phyloP scores from a whole-genome alignment of 2,888 invertebrate species.

The Eueremaeus valkanovi region DNA sequence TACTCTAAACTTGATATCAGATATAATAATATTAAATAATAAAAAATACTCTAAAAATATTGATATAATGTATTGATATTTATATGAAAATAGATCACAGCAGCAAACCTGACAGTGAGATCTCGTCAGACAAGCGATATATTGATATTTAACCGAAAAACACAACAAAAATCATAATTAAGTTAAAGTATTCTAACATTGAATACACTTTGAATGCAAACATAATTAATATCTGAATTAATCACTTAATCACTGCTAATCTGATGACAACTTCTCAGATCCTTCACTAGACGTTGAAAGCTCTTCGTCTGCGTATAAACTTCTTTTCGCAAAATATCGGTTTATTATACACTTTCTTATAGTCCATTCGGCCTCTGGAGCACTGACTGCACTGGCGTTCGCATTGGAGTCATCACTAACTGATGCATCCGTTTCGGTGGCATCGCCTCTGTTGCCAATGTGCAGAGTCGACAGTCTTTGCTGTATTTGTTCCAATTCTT shows the following conservation, averaged over 20 bases:
- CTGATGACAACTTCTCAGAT: constrained; percentile 32
- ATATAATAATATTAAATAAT: background rate
- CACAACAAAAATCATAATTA: too few species aligned
- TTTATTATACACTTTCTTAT: constrained; percentile 9
- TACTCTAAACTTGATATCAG: background rate
- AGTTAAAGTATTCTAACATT: too few species aligned
- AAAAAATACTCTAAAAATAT: too few species aligned
- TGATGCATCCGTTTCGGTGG: background rate
- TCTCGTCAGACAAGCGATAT: background rate
- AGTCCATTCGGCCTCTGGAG: background rate
- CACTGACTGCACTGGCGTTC: background rate
- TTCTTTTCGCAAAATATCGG: background rate
- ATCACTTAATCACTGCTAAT: background rate
- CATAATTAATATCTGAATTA: background rate
- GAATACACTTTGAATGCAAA: too few species aligned
- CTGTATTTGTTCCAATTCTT: constrained; percentile 50
- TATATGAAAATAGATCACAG: constrained; percentile 30
- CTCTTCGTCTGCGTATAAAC: constrained; percentile 31
- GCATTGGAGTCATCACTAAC: background rate
- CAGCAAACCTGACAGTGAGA: constrained; percentile 7
- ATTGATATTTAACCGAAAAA: background rate
- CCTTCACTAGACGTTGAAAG: constrained; percentile 37
- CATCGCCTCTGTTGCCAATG: constrained; percentile 45
- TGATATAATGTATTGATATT: too few species aligned
- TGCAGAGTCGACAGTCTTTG: constrained; percentile 49